These are phyloP conservation scores for Hoplostethus atlanticus DNA, from an alignment of 2,797 vertebrate species.

Conservation along the genomic window DNA sequence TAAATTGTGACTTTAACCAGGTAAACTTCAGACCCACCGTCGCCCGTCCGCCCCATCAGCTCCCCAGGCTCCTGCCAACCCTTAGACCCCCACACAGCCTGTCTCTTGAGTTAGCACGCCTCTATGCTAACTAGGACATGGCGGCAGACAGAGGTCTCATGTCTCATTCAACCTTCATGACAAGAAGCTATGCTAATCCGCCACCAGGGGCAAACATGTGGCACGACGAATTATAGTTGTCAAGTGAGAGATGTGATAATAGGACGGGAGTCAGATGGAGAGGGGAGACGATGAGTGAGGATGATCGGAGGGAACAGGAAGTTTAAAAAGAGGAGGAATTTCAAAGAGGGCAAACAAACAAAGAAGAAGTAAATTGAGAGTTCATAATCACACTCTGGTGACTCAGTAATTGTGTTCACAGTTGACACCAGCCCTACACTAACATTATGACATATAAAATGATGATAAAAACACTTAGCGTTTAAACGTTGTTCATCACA, in stretches of 20 bases:
- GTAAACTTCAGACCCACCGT: slow-evolving; percentile 38
- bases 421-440: no score
- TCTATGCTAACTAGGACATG: no score
- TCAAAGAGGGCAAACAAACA: background rate
- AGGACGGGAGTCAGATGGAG: slow-evolving; percentile 36
- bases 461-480: no score
- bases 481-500: background rate
- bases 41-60: background rate
- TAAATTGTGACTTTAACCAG: slow-evolving; percentile 62
- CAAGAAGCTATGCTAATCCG: slow-evolving; percentile 54
- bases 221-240: slow-evolving; percentile 52
- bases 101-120: no score
- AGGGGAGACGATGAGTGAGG: slow-evolving; percentile 12
- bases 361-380: background rate
- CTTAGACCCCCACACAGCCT: slow-evolving; percentile 22
- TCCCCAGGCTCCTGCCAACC: slow-evolving; percentile 14
- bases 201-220: slow-evolving; percentile 36
- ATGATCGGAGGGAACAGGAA: slow-evolving; percentile 1
- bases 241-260: slow-evolving; percentile 44
- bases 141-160: slow-evolving; percentile 20
- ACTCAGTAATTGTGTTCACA: no score
- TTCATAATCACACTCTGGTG: no score
- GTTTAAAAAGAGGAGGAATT: slow-evolving; percentile 6
- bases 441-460: background rate
- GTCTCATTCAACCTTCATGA: slow-evolving; percentile 55